These are phyloP conservation scores for Sebastes miniatus DNA, from an alignment of 2,797 vertebrate genomes.

Conservation along the genomic window DNA sequence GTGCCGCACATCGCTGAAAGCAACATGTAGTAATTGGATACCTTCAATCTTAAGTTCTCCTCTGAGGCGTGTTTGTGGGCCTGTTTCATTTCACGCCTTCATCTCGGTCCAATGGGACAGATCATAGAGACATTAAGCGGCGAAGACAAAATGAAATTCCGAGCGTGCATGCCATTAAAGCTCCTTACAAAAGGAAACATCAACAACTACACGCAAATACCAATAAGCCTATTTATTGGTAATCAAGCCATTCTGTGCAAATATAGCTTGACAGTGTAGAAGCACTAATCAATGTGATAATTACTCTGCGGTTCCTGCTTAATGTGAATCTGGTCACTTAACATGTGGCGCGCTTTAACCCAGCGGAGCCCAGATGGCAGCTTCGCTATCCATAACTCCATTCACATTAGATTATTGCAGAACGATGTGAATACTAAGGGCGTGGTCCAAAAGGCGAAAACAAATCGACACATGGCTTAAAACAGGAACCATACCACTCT, in stretches of 20 bases:
- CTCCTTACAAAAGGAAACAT: slow-evolving; percentile 32
- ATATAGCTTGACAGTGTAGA: slow-evolving; percentile 30
- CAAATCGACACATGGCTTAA: slow-evolving; percentile 4
- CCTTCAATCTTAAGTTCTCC: slow-evolving; percentile 67
- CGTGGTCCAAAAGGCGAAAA: slow-evolving; percentile 37
- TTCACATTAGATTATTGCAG: slow-evolving; percentile 51
- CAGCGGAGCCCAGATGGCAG: slow-evolving; percentile 52
- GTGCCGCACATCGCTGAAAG: slow-evolving; percentile 37
- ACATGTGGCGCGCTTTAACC: slow-evolving; percentile 54
- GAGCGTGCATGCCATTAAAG: slow-evolving; percentile 49
- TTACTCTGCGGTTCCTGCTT: slow-evolving; percentile 40
- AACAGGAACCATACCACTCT: slow-evolving; percentile 12
- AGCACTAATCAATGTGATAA: slow-evolving; percentile 60
- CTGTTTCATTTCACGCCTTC: slow-evolving; percentile 71
- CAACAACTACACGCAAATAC: slow-evolving; percentile 35
- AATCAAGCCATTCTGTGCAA: slow-evolving; percentile 52
- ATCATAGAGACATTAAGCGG: slow-evolving; percentile 61
- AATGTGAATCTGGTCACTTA: slow-evolving; percentile 60
- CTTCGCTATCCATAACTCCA: slow-evolving; percentile 37
- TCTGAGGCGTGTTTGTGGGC: slow-evolving; percentile 63
- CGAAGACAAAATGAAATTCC: slow-evolving; percentile 60
- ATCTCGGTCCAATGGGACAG: slow-evolving; percentile 59
- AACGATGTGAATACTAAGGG: slow-evolving; percentile 33
- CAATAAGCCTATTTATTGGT: slow-evolving; percentile 58
- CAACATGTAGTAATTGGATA: slow-evolving; percentile 74